phyloP scores from a whole-genome alignment of 2,888 invertebrate genomes.

The Boloria selene region DNA sequence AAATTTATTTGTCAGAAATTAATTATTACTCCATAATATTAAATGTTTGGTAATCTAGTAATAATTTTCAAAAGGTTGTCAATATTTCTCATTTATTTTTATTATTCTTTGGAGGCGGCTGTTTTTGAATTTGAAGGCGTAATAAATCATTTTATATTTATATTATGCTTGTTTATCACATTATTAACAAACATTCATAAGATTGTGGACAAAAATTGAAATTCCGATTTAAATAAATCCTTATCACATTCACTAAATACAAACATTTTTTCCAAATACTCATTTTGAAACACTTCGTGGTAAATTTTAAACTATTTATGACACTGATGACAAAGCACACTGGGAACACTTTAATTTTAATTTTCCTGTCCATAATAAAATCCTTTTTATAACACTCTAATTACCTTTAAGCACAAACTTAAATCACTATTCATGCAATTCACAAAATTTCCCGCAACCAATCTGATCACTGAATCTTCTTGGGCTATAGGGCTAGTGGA shows the following conservation, averaged over 20 bases:
- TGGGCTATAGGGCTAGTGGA: conserved; percentile 60
- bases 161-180: no score
- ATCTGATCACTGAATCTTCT: conserved; percentile 63
- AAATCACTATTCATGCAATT: conserved; percentile 74
- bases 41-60: no score
- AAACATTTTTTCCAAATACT: no score
- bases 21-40: no score
- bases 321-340: not conserved
- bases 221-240: no score
- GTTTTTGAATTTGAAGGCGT: no score
- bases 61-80: not conserved
- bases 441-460: conserved; percentile 63
- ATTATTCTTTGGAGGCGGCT: no score
- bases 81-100: not conserved
- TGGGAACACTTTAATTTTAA: conserved; percentile 8
- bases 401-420: conserved; percentile 73
- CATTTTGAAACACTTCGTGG: not conserved
- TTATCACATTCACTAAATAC: no score
- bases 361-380: conserved; percentile 8
- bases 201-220: no score
- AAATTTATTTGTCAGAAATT: no score
- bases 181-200: no score
- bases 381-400: conserved; percentile 26
- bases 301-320: not conserved
- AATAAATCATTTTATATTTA: no score